These are phyloP conservation scores for Babyrousa celebensis DNA, from an alignment of 2,797 vertebrate genomes.

Conservation along the genomic window DNA sequence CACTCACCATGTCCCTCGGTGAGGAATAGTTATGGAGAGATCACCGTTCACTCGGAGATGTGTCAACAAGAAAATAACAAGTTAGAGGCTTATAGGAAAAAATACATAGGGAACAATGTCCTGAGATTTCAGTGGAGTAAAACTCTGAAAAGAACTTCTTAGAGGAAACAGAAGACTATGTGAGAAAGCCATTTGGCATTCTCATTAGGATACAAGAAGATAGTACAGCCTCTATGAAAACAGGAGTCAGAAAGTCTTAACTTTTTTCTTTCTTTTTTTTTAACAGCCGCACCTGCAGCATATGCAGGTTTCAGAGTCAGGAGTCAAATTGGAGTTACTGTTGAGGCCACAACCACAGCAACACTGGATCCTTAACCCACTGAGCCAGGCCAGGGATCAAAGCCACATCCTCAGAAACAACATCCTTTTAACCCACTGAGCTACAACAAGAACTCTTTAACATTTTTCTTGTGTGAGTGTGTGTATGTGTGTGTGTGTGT, in stretches of 20 bases:
- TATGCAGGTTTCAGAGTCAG: too few relatives aligned
- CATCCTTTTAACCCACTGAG: too few relatives aligned
- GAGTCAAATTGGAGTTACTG: too few relatives aligned
- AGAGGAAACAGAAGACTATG: not conserved
- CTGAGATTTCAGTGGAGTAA: slow-evolving; percentile 31
- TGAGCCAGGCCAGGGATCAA: too few relatives aligned
- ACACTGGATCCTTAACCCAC: too few relatives aligned
- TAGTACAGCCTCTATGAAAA: not conserved
- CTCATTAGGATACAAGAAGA: not conserved
- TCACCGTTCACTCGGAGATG: not conserved
- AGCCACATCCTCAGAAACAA: too few relatives aligned
- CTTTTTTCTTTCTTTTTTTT: not conserved
- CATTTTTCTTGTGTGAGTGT: not conserved
- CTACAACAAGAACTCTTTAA: too few relatives aligned
- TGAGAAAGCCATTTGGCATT: not conserved
- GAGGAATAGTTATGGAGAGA: not conserved
- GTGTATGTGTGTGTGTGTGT: not conserved
- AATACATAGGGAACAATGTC: not conserved
- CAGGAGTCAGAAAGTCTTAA: not conserved
- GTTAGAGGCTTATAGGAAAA: not conserved
- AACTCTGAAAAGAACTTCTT: slow-evolving; percentile 24
- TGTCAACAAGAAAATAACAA: slow-evolving; percentile 55
- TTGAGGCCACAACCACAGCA: too few relatives aligned
- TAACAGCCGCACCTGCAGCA: too few relatives aligned
- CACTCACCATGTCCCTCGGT: not conserved